phyloP scores from a whole-genome alignment of 2,888 invertebrate species.

The Punctoribates punctum region DNA sequence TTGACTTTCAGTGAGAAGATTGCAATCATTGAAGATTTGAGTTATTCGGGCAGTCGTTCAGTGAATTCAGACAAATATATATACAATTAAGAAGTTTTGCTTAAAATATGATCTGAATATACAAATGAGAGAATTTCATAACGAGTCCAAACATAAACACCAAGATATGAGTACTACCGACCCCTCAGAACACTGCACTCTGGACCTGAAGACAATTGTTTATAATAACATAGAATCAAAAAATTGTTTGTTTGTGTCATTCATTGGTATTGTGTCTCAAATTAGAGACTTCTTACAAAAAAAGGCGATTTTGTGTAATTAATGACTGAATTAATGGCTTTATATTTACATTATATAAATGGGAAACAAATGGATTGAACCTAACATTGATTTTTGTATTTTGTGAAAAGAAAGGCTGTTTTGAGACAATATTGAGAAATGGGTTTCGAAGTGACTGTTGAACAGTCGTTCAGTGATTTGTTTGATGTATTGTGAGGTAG shows the following conservation, averaged over 20 bases:
- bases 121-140: not conserved
- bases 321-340: slow-evolving; percentile 26
- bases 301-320: slow-evolving; percentile 26
- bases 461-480: not conserved
- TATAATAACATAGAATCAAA: slow-evolving; percentile 17
- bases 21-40: not conserved
- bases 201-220: slow-evolving; percentile 2
- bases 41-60: slow-evolving; percentile 7
- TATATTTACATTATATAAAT: slow-evolving; percentile 7
- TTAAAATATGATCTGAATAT: slow-evolving; percentile 12
- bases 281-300: slow-evolving; percentile 15
- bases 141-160: too few species aligned
- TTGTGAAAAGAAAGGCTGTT: slow-evolving; percentile 7
- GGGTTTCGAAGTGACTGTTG: slow-evolving; percentile 7
- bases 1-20: not conserved
- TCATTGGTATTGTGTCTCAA: not conserved
- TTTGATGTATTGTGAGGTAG: slow-evolving; percentile 26
- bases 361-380: slow-evolving; percentile 10
- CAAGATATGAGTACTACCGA: not conserved
- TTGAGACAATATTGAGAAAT: slow-evolving; percentile 4
- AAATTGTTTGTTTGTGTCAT: slow-evolving; percentile 22
- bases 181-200: slow-evolving; percentile 34
- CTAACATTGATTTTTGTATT: not conserved
- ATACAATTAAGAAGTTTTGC: not conserved
- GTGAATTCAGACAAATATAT: not conserved